A percentile compares a stretch with the other conserved stretches of the same genome.
phyloP scores from a whole-genome alignment of 2,113 vertebrate genomes.

The Burhinus bistriatus region DNA sequence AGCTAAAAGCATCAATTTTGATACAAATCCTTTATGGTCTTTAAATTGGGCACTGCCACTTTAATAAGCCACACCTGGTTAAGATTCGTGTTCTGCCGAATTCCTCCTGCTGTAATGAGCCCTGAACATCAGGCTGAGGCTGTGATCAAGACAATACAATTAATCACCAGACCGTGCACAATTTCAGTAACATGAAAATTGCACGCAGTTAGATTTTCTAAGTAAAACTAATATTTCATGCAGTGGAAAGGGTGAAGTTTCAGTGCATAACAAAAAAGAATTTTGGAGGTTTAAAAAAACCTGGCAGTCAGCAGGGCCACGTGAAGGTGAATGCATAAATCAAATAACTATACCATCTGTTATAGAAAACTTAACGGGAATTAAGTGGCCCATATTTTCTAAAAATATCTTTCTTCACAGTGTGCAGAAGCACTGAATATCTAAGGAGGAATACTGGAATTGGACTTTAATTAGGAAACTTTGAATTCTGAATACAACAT shows the following conservation, averaged over 20 bases:
- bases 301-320: constrained; percentile 73
- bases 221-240: constrained; percentile 72
- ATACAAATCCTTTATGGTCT: constrained; percentile 66
- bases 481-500: constrained; percentile 30
- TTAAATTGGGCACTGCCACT: constrained; percentile 63
- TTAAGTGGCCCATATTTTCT: constrained; percentile 71
- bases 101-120: constrained; percentile 61
- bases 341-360: constrained; percentile 74
- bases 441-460: constrained; percentile 42
- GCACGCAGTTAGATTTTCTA: constrained; percentile 57
- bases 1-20: constrained; percentile 65
- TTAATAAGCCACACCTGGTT: constrained; percentile 73
- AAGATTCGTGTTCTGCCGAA: constrained; percentile 61
- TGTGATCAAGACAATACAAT: constrained; percentile 72
- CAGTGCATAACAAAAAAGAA: constrained; percentile 55
- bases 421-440: constrained; percentile 53
- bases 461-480: constrained; percentile 60
- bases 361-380: constrained; percentile 71
- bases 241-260: constrained; percentile 57
- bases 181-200: constrained; percentile 70
- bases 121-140: constrained; percentile 66
- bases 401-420: constrained; percentile 71
- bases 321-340: constrained; percentile 74
- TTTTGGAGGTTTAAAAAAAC: constrained; percentile 44
- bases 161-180: constrained; percentile 70